Evolutionary conservation across 64 coral and sea anemone species (phyloP).

Genomic region (Trachythela sp.): DNA sequence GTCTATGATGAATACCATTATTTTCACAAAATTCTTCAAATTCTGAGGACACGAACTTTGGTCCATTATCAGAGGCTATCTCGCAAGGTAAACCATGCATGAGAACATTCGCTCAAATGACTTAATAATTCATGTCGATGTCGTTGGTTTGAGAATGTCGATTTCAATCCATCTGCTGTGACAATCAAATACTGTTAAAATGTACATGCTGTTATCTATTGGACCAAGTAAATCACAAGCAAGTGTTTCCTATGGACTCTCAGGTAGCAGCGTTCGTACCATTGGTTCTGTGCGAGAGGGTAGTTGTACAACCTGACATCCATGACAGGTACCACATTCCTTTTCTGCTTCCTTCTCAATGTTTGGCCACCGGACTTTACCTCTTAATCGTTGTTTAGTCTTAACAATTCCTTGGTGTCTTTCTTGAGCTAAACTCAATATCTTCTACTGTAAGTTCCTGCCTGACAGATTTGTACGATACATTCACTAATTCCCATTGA

Average conservation of each 20-base stretch:
- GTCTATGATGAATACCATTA: not conserved
- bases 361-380: not conserved
- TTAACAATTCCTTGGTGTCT: conserved; percentile 1
- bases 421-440: not conserved
- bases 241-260: not conserved
- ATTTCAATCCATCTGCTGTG: not conserved
- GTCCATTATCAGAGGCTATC: not conserved
- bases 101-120: not conserved
- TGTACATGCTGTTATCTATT: not conserved
- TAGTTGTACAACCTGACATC: not conserved
- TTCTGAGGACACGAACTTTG: not conserved
- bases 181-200: not conserved
- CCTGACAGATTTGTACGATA: not conserved
- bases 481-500: not conserved
- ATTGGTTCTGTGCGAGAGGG: not conserved
- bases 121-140: not conserved
- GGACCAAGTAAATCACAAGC: not conserved
- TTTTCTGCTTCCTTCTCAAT: not conserved
- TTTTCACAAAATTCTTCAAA: not conserved
- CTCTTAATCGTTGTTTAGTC: not conserved
- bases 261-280: not conserved
- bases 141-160: not conserved
- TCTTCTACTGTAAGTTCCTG: not conserved
- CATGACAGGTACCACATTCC: not conserved
- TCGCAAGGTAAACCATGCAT: not conserved